These are phyloP conservation scores for Pelosia muscerda DNA, from an alignment of 2,888 invertebrate species.

Conservation along the genomic window DNA sequence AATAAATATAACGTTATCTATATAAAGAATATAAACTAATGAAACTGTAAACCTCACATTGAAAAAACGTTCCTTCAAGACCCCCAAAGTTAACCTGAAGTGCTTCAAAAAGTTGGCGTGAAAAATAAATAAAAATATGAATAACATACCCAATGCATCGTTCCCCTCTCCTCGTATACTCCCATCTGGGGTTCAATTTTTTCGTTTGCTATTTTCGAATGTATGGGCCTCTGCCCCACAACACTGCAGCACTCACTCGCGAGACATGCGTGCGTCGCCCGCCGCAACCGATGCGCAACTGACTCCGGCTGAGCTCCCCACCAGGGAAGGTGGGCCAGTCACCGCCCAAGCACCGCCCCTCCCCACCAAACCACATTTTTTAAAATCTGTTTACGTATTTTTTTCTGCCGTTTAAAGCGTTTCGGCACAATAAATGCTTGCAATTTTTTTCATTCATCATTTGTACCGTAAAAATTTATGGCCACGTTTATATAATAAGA, in stretches of 20 bases:
- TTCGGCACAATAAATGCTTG: constrained; percentile 56
- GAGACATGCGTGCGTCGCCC: constrained; percentile 74
- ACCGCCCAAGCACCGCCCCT: constrained; percentile 64
- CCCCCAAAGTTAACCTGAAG: neutral
- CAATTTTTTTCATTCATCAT: constrained; percentile 46
- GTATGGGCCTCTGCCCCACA: constrained; percentile 84
- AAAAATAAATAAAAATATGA: constrained; percentile 22
- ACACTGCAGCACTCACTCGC: constrained; percentile 80
- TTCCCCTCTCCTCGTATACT: constrained; percentile 96
- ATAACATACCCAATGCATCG: constrained; percentile 95
- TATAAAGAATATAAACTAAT: neutral
- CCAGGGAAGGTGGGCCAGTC: constrained; percentile 60
- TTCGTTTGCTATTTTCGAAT: constrained; percentile 84
- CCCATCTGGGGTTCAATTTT: constrained; percentile 93
- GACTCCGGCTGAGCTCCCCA: constrained; percentile 56
- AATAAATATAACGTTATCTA: neutral
- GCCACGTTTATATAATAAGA: constrained; percentile 36
- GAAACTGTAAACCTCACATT: neutral
- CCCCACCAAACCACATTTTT: constrained; percentile 60
- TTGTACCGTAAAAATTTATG: constrained; percentile 44
- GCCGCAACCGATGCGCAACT: constrained; percentile 82
- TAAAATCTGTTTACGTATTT: constrained; percentile 63
- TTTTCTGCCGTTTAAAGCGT: constrained; percentile 60
- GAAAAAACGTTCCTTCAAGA: neutral
- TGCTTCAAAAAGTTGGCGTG: constrained; percentile 11